These are phyloP conservation scores for Desoria tigrina DNA, from an alignment of 2,888 invertebrate species.

Conservation along the genomic window DNA sequence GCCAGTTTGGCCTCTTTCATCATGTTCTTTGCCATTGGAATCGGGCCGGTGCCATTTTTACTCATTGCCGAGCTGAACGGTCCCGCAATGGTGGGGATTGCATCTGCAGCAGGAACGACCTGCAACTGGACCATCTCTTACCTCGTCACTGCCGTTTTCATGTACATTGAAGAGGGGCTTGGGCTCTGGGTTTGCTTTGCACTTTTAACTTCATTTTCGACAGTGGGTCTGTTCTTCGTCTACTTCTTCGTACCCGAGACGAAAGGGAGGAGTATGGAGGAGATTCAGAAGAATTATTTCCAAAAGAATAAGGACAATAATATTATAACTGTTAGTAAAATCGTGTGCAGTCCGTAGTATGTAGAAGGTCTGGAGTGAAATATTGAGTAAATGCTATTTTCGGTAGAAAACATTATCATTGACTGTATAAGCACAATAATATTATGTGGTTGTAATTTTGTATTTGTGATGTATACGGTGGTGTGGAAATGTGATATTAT, in stretches of 20 bases:
- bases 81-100: constrained; percentile 58
- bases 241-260: not conserved
- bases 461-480: too few species aligned
- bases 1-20: constrained; percentile 73
- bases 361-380: too few species aligned
- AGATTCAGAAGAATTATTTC: not conserved
- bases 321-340: too few species aligned
- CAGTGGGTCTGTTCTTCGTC: constrained; percentile 62
- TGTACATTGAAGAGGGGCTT: constrained; percentile 61
- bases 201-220: constrained; percentile 71
- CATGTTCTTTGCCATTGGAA: constrained; percentile 75
- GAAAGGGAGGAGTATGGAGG: constrained; percentile 1
- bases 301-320: too few species aligned
- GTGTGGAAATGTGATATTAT: too few species aligned
- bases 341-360: too few species aligned
- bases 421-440: too few species aligned
- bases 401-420: too few species aligned
- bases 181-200: constrained; percentile 71
- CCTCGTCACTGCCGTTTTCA: constrained; percentile 55
- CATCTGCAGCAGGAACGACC: constrained; percentile 73
- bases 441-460: too few species aligned
- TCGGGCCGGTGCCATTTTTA: constrained; percentile 82
- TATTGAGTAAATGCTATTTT: too few species aligned
- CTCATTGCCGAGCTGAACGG: constrained; percentile 62
- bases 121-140: constrained; percentile 75